Base-by-base conservation (phyloP, 2,797 vertebrate genomes). In the Garrulus glandarius region DNA sequence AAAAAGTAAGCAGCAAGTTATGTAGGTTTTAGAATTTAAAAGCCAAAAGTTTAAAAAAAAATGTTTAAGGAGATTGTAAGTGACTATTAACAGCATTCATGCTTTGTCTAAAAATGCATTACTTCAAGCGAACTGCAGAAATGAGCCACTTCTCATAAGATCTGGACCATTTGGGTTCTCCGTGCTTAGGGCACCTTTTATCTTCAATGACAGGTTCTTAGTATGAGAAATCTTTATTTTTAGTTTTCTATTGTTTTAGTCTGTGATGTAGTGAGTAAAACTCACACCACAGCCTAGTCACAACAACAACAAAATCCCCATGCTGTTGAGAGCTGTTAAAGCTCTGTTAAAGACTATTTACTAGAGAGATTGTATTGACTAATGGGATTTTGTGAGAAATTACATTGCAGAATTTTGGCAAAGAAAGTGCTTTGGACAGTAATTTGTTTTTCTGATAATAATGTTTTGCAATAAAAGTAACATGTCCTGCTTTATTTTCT, bases 401-500 rank as follows among this genome's bases (percentile, higher is more conserved):
- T 67, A 43, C 29, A 30, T 10, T 70, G 56, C 22, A 84, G 56
- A 74, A 75, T 77, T 97, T 91, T 90, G 46, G 55, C 74, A 82
- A 72, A 87, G 29, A 56, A 84, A 43, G 44, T 41, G 34, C 14
- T 88, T 89, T 76, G 37, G 49, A 50, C 7, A 61, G 22, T 68
- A 88, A 56, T 83, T 56, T 61, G 17, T 37, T 92, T 76, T 85
- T 49, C 72, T 84, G 79, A 95, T 93, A 87, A 83, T 39, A 90
- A 84, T 0, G 0, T 69, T 93, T 93, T 88, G 52, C 41, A 82
- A 77, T 81, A 41, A 77, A 83, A 92, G 20, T 60, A 93, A 61
- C 30, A 30, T 37, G 17, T 23, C 39, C 12, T 39, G 37, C 36
- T 77, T 27, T 87, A 2, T 77, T 96, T 88, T 91, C 29, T 84